Evolutionary conservation across 2,113 vertebrate species (phyloP), one percentile per base, ranked within the genome.

Genomic region (Alethe castanea): DNA sequence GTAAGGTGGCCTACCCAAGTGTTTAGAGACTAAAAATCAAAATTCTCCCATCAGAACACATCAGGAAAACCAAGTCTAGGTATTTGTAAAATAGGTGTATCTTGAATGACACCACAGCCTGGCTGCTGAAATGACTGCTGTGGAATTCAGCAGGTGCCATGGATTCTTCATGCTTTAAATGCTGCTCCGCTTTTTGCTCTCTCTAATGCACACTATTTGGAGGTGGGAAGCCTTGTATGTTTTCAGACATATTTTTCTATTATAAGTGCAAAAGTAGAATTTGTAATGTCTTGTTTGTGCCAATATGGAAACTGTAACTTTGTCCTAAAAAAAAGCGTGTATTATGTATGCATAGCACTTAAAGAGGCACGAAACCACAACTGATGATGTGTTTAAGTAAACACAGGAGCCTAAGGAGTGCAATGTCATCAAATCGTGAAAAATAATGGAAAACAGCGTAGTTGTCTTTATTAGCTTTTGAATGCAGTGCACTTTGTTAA

Each of bases 311-410:
- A 56, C 36, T 17, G 11, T 80, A 84, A 65, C 48, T 91, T 79
- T 76, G 36, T 59, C 77, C 66, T 66, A 53, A 81, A 91, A 80
- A 73, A 81, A 23, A 40, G 18, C 54, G 17, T 69, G 24, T 31
- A 73, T 82, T 72, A 54, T 42, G 70, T 65, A 59, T 38, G 62
- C 59, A 50, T 44, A 73, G 59, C 77, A 82, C 59, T 93, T 78
- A 59, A 90, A 92, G 86, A 83, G 81, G 87, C 71, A 93, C 0
- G 1, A 94, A 94, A 92, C 87, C 94, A 94, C 22, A 20, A 77
- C 1, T 90, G 71, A 95, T 92, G 94, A 92, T 78, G 79, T 95
- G 59, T 57, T 92, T 87, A 89, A 96, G 85, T 96, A 97, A 96
- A 97, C 88, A 91, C 36, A 81, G 91, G 81, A 91, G 64, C 88